A percentile compares a stretch with the other conserved stretches of the same genome.
Evolutionary conservation across 2,797 vertebrate species (phyloP).

Genomic region (Takifugu rubripes): DNA sequence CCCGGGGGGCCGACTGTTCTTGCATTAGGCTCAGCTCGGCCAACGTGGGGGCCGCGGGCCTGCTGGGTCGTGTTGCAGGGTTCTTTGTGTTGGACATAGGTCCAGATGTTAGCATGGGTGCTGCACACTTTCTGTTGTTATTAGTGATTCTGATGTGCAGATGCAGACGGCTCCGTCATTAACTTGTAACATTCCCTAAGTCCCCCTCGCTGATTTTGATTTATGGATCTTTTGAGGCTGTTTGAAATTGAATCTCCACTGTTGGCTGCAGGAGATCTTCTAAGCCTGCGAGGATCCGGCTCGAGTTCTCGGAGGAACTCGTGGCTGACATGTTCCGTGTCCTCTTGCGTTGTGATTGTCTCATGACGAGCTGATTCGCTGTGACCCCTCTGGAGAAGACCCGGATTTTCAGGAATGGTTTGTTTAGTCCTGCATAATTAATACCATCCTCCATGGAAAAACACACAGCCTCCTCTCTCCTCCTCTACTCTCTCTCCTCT

Average conservation of each 20-base stretch:
- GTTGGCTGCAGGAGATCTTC: background rate
- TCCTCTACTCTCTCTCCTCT: constrained; percentile 3
- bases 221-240: background rate
- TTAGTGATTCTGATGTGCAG: too few species aligned
- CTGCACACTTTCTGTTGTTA: too few species aligned
- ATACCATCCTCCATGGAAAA: constrained; percentile 47
- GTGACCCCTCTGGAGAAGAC: constrained; percentile 43
- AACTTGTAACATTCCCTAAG: too few species aligned
- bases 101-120: too few species aligned
- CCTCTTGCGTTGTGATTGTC: constrained; percentile 7
- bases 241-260: background rate
- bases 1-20: too few species aligned
- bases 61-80: too few species aligned
- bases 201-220: background rate
- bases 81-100: too few species aligned
- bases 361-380: background rate
- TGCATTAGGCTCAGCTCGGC: too few species aligned
- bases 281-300: background rate
- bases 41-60: too few species aligned
- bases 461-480: constrained; percentile 27
- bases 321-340: constrained; percentile 2
- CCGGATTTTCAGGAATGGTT: constrained; percentile 42
- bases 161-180: background rate
- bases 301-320: background rate
- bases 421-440: constrained; percentile 57